These are phyloP conservation scores for Bettongia penicillata DNA, from an alignment of 2,113 vertebrate species.

Conservation along the genomic window DNA sequence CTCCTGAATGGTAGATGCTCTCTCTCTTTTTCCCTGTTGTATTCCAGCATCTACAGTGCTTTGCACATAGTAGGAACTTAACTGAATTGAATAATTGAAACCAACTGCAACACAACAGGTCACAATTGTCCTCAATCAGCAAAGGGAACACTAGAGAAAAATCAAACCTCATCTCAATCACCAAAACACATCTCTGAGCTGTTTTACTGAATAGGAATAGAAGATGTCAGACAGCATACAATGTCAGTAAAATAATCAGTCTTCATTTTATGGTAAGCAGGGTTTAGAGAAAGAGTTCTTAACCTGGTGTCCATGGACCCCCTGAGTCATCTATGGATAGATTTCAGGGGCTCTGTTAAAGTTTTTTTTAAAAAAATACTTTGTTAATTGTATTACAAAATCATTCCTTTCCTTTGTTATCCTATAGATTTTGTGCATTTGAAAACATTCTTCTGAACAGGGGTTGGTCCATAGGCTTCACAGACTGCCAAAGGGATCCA, in stretches of 20 bases:
- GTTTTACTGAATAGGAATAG: constrained; percentile 7
- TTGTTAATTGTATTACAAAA: neutral
- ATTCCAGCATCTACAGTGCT: neutral
- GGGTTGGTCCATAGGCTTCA: neutral
- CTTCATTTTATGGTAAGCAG: constrained; percentile 62
- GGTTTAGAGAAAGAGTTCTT: constrained; percentile 29
- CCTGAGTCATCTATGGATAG: neutral
- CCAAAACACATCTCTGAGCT: neutral
- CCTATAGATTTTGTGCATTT: neutral
- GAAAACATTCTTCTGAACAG: neutral
- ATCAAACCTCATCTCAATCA: constrained; percentile 17
- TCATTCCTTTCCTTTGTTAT: neutral
- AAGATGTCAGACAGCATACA: constrained; percentile 45
- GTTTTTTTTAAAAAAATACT: neutral
- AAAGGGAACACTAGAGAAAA: neutral
- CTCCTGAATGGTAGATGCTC: neutral
- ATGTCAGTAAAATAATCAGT: constrained; percentile 71
- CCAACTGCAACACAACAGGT: neutral
- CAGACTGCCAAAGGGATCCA: neutral
- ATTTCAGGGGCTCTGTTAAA: neutral
- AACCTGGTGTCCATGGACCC: neutral
- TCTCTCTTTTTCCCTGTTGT: neutral
- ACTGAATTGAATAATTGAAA: constrained; percentile 45
- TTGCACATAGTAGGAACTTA: neutral
- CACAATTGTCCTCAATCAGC: constrained; percentile 20